These are phyloP conservation scores for Epinephelus malabaricus DNA, from an alignment of 2,797 vertebrate genomes.

Conservation along the genomic window DNA sequence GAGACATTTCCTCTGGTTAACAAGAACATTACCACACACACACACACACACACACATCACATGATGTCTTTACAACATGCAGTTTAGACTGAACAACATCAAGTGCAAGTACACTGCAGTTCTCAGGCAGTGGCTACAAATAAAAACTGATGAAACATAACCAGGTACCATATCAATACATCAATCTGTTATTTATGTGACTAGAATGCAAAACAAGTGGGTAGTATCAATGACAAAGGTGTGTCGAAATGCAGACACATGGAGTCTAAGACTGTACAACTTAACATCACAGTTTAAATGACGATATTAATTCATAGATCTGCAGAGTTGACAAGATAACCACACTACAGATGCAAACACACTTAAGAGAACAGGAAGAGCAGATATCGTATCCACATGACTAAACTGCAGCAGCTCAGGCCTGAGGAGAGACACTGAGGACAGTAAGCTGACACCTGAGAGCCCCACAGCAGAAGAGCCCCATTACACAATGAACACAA, in stretches of 20 bases:
- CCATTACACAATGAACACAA: slow-evolving; percentile 55
- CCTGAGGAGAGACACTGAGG: slow-evolving; percentile 31
- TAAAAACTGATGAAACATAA: neutral
- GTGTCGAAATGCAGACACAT: neutral
- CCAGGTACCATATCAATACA: too few species aligned
- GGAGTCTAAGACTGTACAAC: neutral
- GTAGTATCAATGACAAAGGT: neutral
- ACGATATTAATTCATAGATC: neutral
- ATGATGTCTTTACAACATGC: neutral
- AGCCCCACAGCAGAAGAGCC: slow-evolving; percentile 22
- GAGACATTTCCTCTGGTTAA: slow-evolving; percentile 33
- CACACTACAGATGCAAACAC: neutral
- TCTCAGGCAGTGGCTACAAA: neutral
- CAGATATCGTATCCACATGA: slow-evolving; percentile 2
- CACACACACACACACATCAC: neutral
- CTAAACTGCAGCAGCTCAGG: slow-evolving; percentile 24
- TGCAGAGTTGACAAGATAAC: neutral
- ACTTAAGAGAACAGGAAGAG: slow-evolving; percentile 2
- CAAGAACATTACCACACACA: slow-evolving; percentile 3
- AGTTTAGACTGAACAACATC: neutral
- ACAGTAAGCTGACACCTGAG: slow-evolving; percentile 62
- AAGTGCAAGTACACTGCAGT: neutral
- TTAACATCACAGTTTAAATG: neutral
- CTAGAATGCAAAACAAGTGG: neutral
- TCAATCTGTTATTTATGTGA: neutral